phyloP scores from a whole-genome alignment of 2,113 vertebrate genomes.

The Pseudorhombus dupliciocellatus region DNA sequence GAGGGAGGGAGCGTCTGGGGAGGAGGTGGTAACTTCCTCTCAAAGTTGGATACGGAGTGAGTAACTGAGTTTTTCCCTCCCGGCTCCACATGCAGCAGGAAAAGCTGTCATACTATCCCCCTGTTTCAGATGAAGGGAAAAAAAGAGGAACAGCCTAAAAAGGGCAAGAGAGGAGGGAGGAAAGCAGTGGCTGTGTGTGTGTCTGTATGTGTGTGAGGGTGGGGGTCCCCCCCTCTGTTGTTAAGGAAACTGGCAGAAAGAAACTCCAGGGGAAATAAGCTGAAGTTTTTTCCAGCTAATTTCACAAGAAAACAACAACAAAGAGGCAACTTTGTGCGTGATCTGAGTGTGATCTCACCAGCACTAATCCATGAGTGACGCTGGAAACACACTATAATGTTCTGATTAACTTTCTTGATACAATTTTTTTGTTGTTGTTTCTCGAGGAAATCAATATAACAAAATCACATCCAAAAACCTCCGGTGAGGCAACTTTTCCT shows the following conservation, averaged over 20 bases:
- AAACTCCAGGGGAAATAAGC: conserved; percentile 66
- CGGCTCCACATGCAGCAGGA: conserved; percentile 74
- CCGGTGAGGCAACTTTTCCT: too few relatives aligned
- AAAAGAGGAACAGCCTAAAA: conserved; percentile 82
- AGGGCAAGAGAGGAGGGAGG: conserved; percentile 77
- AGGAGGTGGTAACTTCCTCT: conserved; percentile 80
- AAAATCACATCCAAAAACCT: not conserved
- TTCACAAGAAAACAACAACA: conserved; percentile 32
- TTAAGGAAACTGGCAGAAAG: conserved; percentile 74
- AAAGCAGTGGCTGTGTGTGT: conserved; percentile 38
- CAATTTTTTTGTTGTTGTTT: not conserved
- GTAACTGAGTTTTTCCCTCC: conserved; percentile 73
- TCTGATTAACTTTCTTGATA: not conserved
- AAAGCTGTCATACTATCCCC: conserved; percentile 79
- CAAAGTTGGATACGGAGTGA: conserved; percentile 72
- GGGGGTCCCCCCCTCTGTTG: conserved; percentile 66
- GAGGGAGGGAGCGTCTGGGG: conserved; percentile 54
- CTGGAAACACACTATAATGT: not conserved
- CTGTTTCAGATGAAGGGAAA: conserved; percentile 48
- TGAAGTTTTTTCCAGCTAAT: conserved; percentile 71
- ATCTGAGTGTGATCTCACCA: conserved; percentile 6
- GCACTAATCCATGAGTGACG: not conserved
- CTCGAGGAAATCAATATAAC: not conserved
- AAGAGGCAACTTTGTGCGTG: conserved; percentile 9
- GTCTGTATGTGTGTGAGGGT: conserved; percentile 21